These are phyloP conservation scores for Apostichopus parvimensis DNA, from an alignment of 35 echinoderm and acorn worm species.

Conservation along the genomic window DNA sequence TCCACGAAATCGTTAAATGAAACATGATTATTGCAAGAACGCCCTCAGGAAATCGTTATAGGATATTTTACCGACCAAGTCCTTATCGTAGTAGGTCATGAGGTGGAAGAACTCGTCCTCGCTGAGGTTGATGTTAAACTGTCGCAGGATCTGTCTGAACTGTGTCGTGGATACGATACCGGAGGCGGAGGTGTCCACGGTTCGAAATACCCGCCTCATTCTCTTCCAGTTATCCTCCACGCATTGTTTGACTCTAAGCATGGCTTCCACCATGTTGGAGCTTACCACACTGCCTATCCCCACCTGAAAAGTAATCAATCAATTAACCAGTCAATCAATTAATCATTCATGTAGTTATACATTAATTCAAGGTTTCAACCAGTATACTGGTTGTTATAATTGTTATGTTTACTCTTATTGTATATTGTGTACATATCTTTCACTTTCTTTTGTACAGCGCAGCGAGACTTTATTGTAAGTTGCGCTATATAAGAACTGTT, in stretches of 20 bases:
- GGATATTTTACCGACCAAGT: constrained; percentile 83
- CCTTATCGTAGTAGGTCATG: constrained; percentile 93
- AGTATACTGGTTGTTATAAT: too few relatives aligned
- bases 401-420: too few relatives aligned
- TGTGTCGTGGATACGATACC: constrained; percentile 76
- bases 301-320: constrained; percentile 3
- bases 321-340: too few relatives aligned
- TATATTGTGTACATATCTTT: too few relatives aligned
- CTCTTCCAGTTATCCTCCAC: constrained; percentile 88
- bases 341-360: too few relatives aligned
- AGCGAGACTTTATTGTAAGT: too few relatives aligned
- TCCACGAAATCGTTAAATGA: background rate
- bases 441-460: too few relatives aligned
- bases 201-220: constrained; percentile 83
- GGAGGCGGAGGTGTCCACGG: constrained; percentile 67
- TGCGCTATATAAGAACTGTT: too few relatives aligned
- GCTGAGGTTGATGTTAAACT: constrained; percentile 91
- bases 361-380: too few relatives aligned
- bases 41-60: constrained; percentile 99
- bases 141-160: constrained; percentile 81
- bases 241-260: constrained; percentile 82
- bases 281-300: constrained; percentile 25
- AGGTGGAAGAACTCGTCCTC: constrained; percentile 99
- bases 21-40: constrained; percentile 68
- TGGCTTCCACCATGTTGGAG: constrained; percentile 78